Conservation (phyloP, 2,113 vertebrate species). For the Galemys pyrenaicus region DNA sequence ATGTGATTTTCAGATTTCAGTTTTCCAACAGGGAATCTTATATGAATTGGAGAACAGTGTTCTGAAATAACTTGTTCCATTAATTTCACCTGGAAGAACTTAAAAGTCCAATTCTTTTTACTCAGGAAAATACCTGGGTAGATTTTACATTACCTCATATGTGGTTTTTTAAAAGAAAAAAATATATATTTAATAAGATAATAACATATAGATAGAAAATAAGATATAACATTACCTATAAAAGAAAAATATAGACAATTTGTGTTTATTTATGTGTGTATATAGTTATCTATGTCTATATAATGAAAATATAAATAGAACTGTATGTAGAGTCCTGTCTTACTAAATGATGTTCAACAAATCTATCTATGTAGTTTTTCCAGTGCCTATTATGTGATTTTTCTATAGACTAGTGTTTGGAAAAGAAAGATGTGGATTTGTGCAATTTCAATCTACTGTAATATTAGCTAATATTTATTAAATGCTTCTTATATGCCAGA, state of each 20-base stretch:
- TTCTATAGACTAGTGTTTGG: neutral
- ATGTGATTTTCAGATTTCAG: neutral
- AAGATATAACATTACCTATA: neutral
- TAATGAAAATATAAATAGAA: neutral
- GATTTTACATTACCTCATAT: neutral
- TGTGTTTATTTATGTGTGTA: neutral
- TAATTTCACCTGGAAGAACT: neutral
- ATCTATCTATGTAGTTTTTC: neutral
- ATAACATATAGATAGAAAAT: neutral
- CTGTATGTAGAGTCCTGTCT: neutral
- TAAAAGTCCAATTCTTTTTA: neutral
- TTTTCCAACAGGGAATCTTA: neutral
- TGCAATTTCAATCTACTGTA: neutral
- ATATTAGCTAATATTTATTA: neutral
- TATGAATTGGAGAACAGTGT: neutral
- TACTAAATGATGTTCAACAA: neutral
- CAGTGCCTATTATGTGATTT: neutral
- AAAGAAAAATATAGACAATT: neutral
- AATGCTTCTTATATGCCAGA: neutral
- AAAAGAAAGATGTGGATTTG: constrained; percentile 18
- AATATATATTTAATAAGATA: neutral
- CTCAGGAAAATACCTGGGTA: neutral
- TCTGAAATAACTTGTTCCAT: neutral
- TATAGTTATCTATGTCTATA: neutral
- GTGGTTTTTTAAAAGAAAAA: neutral